A percentile compares a stretch with the other conserved stretches of the same genome.
Evolutionary conservation across 2,797 vertebrate species (phyloP).

Genomic region (Heliangelus exortis): DNA sequence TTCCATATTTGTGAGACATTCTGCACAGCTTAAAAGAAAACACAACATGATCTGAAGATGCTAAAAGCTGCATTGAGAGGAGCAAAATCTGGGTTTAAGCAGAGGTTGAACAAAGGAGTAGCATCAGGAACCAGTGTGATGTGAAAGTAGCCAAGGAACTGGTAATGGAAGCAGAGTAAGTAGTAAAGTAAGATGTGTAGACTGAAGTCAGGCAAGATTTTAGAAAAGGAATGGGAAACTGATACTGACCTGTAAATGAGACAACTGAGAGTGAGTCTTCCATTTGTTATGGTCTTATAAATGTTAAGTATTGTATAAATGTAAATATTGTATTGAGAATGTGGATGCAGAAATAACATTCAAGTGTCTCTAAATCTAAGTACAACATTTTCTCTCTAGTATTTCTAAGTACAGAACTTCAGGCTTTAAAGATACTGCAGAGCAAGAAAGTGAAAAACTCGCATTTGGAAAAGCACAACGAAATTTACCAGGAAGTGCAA

Average conservation of each 20-base stretch:
- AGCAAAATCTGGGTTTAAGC: background rate
- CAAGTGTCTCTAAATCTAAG: background rate
- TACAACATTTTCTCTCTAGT: conserved; percentile 76
- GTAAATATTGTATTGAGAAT: background rate
- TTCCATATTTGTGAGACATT: background rate
- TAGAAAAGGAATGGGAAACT: background rate
- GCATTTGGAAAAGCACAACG: conserved; percentile 69
- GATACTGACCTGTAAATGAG: background rate
- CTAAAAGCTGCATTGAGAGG: background rate
- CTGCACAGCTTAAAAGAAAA: background rate
- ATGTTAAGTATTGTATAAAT: too few species aligned
- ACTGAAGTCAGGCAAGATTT: background rate
- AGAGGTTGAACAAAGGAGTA: background rate
- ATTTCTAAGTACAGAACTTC: conserved; percentile 95
- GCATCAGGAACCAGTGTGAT: background rate
- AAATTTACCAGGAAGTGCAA: conserved; percentile 80
- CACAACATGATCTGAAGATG: background rate
- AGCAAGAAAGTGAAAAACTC: conserved; percentile 72
- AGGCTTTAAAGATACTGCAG: conserved; percentile 87
- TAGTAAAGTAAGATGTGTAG: background rate
- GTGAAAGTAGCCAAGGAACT: background rate
- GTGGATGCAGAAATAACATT: background rate
- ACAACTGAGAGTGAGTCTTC: background rate
- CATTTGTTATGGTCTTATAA: background rate
- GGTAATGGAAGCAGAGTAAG: background rate